Conservation (phyloP, 2,113 vertebrate genomes). For the Urocitellus parryii region DNA sequence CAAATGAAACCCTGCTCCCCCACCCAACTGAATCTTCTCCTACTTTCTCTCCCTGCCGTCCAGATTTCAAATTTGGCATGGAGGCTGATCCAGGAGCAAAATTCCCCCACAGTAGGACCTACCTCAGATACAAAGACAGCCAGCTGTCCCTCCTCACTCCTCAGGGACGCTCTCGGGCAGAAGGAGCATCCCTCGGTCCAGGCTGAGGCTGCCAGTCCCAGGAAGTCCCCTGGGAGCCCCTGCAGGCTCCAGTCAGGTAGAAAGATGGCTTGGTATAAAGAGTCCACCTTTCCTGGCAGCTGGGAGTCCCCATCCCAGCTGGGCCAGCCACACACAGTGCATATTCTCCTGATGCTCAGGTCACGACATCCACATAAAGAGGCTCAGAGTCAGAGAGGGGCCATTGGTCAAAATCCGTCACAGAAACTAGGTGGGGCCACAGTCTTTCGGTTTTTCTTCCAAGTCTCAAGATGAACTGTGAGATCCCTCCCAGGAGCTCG, state of each 20-base stretch:
- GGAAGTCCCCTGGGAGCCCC: not conserved
- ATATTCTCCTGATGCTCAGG: not conserved
- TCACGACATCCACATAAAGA: not conserved
- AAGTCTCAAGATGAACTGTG: not conserved
- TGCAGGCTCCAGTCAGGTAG: not conserved
- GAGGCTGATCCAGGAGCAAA: not conserved
- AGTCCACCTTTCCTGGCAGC: not conserved
- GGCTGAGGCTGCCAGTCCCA: not conserved
- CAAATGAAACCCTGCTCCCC: not conserved
- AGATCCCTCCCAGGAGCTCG: not conserved
- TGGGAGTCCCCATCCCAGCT: not conserved
- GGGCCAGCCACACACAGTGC: not conserved
- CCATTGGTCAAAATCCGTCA: conserved; percentile 20
- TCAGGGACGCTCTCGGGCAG: not conserved
- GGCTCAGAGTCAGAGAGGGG: not conserved
- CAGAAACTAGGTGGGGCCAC: conserved; percentile 23
- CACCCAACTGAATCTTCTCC: not conserved
- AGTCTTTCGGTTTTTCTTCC: not conserved
- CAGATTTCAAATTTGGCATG: not conserved
- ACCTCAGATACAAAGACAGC: conserved; percentile 55
- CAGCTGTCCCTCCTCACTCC: conserved; percentile 51
- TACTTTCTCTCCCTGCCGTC: not conserved
- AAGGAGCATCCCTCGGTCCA: not conserved
- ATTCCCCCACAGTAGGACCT: conserved; percentile 21
- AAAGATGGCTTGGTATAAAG: not conserved